These are phyloP conservation scores for Salmo trutta DNA, from an alignment of 2,797 vertebrate genomes.

Conservation along the genomic window DNA sequence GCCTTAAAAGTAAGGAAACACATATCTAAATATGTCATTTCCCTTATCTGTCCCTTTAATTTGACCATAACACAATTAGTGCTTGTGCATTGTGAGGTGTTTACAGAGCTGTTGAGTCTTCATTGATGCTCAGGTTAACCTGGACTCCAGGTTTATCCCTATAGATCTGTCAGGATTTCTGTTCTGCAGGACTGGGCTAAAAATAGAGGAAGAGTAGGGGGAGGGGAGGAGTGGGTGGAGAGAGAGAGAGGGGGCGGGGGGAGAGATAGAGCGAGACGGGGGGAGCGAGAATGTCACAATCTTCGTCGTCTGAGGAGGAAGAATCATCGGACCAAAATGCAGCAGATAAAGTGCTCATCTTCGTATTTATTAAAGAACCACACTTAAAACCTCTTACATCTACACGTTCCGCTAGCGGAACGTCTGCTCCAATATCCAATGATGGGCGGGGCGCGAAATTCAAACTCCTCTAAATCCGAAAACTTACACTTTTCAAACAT, in stretches of 20 bases:
- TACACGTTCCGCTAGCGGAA: too few species aligned
- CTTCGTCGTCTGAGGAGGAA: too few species aligned
- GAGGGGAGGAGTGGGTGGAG: not conserved
- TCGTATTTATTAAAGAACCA: too few species aligned
- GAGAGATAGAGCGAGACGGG: not conserved
- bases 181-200: slow-evolving; percentile 2
- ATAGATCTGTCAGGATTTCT: not conserved
- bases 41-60: not conserved
- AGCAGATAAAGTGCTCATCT: too few species aligned
- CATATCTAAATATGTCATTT: not conserved
- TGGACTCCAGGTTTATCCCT: not conserved
- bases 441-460: too few species aligned
- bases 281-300: not conserved
- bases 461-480: too few species aligned
- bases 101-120: not conserved
- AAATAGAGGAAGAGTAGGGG: slow-evolving; percentile 2
- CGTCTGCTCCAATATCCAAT: too few species aligned
- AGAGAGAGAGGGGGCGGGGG: not conserved
- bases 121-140: not conserved
- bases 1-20: not conserved
- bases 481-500: too few species aligned
- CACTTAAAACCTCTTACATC: too few species aligned
- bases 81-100: not conserved
- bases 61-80: not conserved
- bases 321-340: too few species aligned